Base-by-base conservation (phyloP, 2,113 vertebrate genomes). In the Nothobranchius kuhntae region DNA sequence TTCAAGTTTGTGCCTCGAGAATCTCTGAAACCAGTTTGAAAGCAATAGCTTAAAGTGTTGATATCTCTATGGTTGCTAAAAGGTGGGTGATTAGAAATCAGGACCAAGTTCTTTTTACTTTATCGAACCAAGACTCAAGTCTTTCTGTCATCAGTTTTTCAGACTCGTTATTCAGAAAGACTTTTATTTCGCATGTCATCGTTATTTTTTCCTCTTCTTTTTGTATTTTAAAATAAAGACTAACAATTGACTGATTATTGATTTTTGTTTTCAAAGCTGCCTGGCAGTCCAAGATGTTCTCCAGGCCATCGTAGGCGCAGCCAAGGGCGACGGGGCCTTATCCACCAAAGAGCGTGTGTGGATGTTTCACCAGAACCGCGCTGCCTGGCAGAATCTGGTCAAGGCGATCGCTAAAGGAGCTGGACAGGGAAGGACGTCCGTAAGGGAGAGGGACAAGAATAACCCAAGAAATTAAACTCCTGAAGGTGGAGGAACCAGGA, bases 331-430 rank as follows among this genome's bases (percentile, higher is more conserved):
- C 83, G 86, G 24, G 61, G 80, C 61, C 86, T 93, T 58, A 76
- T 44, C 35, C 85, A 93, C 71, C 92, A 93, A 87, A 88, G 35
- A 56, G 82, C 85, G 0, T 91, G 89, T 21, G 85, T 91, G 55
- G 93, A 94, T 42, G 68, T 88, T 54, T 93, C 93, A n/a, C 91
- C 92, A 12, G 93, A 92, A 7, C 91, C 92, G 7, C 75, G 70
- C 13, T 86, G 79, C 75, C 71, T 63, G 61, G 13, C 42, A 0
- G 83, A 44, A 0, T 48, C 5, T 4, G 44, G 13, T 21, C 11
- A 42, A 59, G 62, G 36, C 47, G 53, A 78, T 24, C 64, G 70
- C 10, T 73, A 24, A 68, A 63, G 47, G 35, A 65, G 12, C 14
- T 0, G 52, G 52, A 53, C 24, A n/a, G 60, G 58, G 44, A 45